Conservation (phyloP, 1,140 invertebrate species). For the Conopomorpha cramerella region DNA sequence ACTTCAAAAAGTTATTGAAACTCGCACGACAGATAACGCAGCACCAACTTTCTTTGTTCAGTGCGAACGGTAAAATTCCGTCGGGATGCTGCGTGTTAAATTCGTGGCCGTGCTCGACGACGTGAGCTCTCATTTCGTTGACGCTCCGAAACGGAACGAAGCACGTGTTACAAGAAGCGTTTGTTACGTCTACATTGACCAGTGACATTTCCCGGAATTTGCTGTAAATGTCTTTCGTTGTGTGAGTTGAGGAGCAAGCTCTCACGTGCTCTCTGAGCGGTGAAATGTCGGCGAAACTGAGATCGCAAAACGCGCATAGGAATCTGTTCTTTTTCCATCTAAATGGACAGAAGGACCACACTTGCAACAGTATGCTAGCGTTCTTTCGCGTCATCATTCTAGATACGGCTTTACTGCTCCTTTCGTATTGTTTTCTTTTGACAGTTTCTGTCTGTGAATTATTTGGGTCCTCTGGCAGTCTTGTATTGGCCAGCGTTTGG, state of each 20-base stretch:
- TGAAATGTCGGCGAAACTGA: conserved; percentile 26
- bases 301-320: conserved; percentile 42
- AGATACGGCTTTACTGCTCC: conserved; percentile 32
- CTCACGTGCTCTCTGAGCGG: conserved; percentile 27
- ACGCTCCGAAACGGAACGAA: conserved; percentile 14
- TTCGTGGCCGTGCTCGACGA: conserved; percentile 25
- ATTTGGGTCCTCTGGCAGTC: too few species aligned
- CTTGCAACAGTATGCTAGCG: conserved; percentile 28
- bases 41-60: conserved; percentile 36
- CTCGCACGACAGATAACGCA: conserved; percentile 31
- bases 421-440: conserved; percentile 34
- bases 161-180: conserved; percentile 25
- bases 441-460: too few species aligned
- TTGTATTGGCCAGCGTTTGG: too few species aligned
- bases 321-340: conserved; percentile 43
- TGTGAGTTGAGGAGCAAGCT: conserved; percentile 20
- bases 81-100: conserved; percentile 30
- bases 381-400: conserved; percentile 36
- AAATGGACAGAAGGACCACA: conserved; percentile 36
- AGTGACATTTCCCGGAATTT: conserved; percentile 46
- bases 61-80: conserved; percentile 32
- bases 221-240: conserved; percentile 34
- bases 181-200: conserved; percentile 37
- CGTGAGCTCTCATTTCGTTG: conserved; percentile 25
- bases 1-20: conserved; percentile 45